Percentiles rank a stretch among this genome's conserved stretches.
These are phyloP conservation scores for Mimas tiliae DNA, from an alignment of 2,888 invertebrate species.

Conservation along the genomic window DNA sequence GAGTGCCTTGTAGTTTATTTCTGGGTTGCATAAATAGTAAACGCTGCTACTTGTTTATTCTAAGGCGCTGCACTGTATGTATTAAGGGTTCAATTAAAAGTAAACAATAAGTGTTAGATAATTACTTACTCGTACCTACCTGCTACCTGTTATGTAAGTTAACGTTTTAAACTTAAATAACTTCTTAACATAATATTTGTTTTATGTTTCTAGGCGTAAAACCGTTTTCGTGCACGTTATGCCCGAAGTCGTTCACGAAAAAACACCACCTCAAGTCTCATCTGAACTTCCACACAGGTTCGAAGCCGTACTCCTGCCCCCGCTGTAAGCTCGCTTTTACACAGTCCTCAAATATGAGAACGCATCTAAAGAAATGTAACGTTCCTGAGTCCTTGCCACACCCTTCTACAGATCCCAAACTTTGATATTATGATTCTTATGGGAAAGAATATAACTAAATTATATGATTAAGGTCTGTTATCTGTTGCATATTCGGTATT, in stretches of 20 bases:
- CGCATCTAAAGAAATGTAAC: conserved; percentile 92
- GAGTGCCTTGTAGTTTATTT: too few species aligned
- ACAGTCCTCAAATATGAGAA: conserved; percentile 94
- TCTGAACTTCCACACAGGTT: conserved; percentile 93
- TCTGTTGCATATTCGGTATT: not conserved
- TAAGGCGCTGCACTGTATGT: too few species aligned
- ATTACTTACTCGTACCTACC: too few species aligned
- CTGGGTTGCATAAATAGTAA: too few species aligned
- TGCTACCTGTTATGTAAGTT: too few species aligned
- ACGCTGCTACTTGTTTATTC: too few species aligned
- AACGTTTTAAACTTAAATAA: too few species aligned
- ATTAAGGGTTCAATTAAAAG: too few species aligned
- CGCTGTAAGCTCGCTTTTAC: conserved; percentile 90
- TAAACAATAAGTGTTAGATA: too few species aligned
- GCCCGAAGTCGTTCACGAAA: conserved; percentile 92
- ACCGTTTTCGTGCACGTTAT: conserved; percentile 88
- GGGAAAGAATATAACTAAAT: not conserved
- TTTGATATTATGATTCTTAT: not conserved
- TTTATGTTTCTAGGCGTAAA: conserved; percentile 86
- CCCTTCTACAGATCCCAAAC: not conserved
- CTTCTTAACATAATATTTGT: not conserved
- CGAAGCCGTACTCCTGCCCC: conserved; percentile 88
- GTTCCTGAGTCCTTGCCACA: conserved; percentile 41
- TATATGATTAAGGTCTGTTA: too few species aligned
- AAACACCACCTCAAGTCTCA: conserved; percentile 94